Percentiles rank a stretch among this genome's conserved stretches.
Evolutionary conservation across 2,113 vertebrate genomes (phyloP).

Genomic region (Malurus cyaneus): DNA sequence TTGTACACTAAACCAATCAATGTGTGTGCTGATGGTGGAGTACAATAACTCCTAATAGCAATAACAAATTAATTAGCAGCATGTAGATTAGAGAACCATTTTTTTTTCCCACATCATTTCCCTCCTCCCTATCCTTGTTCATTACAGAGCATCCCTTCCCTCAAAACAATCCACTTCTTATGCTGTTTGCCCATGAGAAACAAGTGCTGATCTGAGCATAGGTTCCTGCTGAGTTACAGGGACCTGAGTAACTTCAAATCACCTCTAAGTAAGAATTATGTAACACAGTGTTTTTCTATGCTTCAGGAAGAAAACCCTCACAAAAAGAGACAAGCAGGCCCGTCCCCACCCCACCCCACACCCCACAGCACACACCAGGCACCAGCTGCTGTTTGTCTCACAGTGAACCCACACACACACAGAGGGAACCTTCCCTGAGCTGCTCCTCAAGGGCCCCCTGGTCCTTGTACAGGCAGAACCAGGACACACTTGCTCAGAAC

Average conservation of each 20-base stretch:
- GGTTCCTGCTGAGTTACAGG: background rate
- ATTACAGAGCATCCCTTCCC: background rate
- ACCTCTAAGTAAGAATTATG: background rate
- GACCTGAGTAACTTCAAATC: background rate
- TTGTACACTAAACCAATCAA: background rate
- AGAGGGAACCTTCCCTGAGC: background rate
- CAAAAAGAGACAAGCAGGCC: fast-evolving
- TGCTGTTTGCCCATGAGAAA: background rate
- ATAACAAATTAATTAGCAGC: background rate
- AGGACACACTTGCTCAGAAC: background rate
- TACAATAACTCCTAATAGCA: background rate
- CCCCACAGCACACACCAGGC: fast-evolving
- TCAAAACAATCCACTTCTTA: background rate
- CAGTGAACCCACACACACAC: fast-evolving
- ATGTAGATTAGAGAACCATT: fast-evolving
- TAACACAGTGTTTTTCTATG: background rate
- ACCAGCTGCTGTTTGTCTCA: fast-evolving
- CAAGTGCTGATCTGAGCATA: background rate
- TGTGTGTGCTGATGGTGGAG: background rate
- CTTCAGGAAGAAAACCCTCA: background rate
- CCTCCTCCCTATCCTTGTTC: background rate
- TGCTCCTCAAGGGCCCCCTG: fast-evolving
- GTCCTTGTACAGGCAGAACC: background rate
- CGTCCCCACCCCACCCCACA: background rate
- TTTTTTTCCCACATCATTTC: background rate